Conservation (phyloP, 2,797 vertebrate species). For the Manis crassicaudata region DNA sequence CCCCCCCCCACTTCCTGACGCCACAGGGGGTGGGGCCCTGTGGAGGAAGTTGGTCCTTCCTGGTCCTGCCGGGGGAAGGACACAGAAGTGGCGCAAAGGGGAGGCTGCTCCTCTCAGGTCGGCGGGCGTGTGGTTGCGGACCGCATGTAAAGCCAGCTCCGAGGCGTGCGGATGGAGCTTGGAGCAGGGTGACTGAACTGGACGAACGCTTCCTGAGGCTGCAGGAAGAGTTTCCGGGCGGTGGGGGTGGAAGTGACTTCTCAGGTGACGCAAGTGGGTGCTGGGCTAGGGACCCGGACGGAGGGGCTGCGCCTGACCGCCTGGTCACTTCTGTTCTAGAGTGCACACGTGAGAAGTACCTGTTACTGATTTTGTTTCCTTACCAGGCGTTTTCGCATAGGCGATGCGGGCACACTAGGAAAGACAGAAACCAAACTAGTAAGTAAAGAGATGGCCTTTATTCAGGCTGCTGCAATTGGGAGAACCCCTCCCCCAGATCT, state of each 20-base stretch:
- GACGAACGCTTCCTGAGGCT: fast-evolving
- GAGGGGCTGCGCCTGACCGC: no score
- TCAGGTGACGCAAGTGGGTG: fast-evolving
- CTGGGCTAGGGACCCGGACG: background rate
- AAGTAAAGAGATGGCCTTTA: background rate
- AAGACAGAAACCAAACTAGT: background rate
- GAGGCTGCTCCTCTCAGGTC: no score
- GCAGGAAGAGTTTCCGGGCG: background rate
- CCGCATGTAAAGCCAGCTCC: no score
- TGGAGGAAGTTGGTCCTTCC: fast-evolving
- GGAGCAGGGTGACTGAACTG: background rate
- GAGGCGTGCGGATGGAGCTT: no score
- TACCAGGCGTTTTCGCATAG: background rate
- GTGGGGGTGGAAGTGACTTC: background rate
- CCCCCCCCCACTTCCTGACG: background rate
- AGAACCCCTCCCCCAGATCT: background rate
- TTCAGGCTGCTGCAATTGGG: background rate
- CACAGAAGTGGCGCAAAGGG: fast-evolving
- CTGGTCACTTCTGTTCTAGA: background rate
- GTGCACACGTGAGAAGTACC: background rate
- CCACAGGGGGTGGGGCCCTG: background rate
- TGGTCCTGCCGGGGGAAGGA: fast-evolving
- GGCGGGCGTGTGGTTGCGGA: no score
- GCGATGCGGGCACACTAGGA: background rate
- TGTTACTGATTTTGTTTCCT: background rate